Evolutionary conservation across 2,888 invertebrate species (phyloP).

Genomic region (Sturmia bella): DNA sequence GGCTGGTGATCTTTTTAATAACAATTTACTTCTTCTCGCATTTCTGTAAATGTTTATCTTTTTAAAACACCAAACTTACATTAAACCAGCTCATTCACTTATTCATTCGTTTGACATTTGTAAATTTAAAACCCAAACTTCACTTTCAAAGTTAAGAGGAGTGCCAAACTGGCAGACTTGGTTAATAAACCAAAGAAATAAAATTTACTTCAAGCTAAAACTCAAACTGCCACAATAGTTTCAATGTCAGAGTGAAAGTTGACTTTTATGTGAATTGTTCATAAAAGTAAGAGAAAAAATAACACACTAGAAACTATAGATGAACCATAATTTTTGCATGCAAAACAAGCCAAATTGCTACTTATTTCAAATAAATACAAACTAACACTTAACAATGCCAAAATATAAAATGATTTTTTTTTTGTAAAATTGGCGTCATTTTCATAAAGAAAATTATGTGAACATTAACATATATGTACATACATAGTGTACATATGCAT

Average conservation of each 20-base stretch:
- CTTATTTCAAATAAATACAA: neutral
- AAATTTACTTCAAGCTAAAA: conserved; percentile 48
- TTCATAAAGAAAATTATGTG: too few species aligned
- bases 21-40: too few species aligned
- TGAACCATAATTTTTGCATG: conserved; percentile 38
- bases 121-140: conserved; percentile 32
- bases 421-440: too few species aligned
- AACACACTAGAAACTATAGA: neutral
- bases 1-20: too few species aligned
- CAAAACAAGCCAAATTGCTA: conserved; percentile 9
- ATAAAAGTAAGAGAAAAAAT: conserved; percentile 15
- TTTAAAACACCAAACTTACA: conserved; percentile 29
- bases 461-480: too few species aligned
- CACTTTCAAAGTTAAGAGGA: conserved; percentile 57
- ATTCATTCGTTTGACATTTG: neutral
- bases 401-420: too few species aligned
- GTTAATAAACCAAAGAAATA: conserved; percentile 4
- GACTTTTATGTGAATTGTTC: conserved; percentile 71
- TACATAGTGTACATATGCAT: neutral
- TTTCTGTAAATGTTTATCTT: too few species aligned
- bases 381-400: too few species aligned
- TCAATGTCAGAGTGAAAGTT: conserved; percentile 82
- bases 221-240: conserved; percentile 72
- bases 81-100: conserved; percentile 60
- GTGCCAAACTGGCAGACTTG: conserved; percentile 21